These are phyloP conservation scores for Venustoraphidia nigricollis DNA, from an alignment of 2,888 invertebrate species.

Conservation along the genomic window DNA sequence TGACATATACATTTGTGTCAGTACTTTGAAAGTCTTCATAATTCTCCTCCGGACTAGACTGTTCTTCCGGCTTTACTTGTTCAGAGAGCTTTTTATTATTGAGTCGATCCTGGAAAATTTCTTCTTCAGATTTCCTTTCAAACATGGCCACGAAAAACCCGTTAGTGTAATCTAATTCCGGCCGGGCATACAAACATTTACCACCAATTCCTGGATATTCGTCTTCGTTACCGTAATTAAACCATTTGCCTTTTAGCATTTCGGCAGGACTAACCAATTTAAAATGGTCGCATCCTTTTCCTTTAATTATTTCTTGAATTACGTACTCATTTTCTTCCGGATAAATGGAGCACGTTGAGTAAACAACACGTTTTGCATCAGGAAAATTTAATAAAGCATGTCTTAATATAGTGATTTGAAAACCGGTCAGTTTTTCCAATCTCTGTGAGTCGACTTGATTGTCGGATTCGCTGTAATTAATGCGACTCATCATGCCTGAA, in stretches of 20 bases:
- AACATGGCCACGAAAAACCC: constrained; percentile 94
- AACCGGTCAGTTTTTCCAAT: constrained; percentile 49
- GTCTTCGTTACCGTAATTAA: constrained; percentile 43
- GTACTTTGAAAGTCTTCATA: neutral
- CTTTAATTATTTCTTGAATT: constrained; percentile 42
- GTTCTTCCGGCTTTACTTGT: neutral
- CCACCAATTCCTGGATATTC: constrained; percentile 50
- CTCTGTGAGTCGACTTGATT: constrained; percentile 34
- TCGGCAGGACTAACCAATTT: constrained; percentile 45
- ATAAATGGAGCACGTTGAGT: constrained; percentile 90
- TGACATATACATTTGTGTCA: too few relatives aligned
- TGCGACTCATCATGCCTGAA: constrained; percentile 42
- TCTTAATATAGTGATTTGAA: constrained; percentile 70
- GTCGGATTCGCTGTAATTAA: constrained; percentile 30
- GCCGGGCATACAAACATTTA: constrained; percentile 63
- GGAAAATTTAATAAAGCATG: constrained; percentile 79
- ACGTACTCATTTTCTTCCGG: constrained; percentile 90
- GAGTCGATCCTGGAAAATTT: too few relatives aligned
- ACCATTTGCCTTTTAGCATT: constrained; percentile 46
- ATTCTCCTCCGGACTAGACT: constrained; percentile 8
- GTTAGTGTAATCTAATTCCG: constrained; percentile 66
- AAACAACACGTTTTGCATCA: constrained; percentile 69
- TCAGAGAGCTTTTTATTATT: constrained; percentile 3
- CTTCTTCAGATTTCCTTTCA: constrained; percentile 30
- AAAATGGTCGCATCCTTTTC: constrained; percentile 40